Percentiles rank a stretch among this genome's conserved stretches.
phyloP scores from a whole-genome alignment of 2,888 invertebrate genomes.

The Antheraea yamamai region DNA sequence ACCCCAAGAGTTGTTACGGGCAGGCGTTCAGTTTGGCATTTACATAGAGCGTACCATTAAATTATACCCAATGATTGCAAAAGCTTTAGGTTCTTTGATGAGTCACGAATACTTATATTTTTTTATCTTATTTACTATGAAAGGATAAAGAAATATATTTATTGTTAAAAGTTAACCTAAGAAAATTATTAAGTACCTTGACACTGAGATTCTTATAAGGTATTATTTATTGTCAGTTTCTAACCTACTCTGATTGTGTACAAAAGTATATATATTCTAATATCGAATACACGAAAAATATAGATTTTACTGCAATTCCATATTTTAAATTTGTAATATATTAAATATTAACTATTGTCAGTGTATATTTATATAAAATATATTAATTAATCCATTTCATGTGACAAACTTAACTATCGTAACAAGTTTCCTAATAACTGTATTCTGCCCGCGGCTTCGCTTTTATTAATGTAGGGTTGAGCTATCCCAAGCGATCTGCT shows the following conservation, averaged over 20 bases:
- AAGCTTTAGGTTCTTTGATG: constrained; percentile 38
- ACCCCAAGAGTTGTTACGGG: not conserved
- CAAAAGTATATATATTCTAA: not conserved
- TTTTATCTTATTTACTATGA: constrained; percentile 32
- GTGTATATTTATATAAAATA: not conserved
- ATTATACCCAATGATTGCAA: constrained; percentile 40
- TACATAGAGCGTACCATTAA: constrained; percentile 51
- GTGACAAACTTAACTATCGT: not conserved
- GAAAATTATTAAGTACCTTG: no score
- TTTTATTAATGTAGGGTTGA: no score
- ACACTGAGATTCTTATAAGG: no score
- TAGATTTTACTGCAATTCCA: not conserved
- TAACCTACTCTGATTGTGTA: not conserved
- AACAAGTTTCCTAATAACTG: not conserved
- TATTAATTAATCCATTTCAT: not conserved
- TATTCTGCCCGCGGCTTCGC: no score
- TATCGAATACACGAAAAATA: not conserved
- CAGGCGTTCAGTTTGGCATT: constrained; percentile 43
- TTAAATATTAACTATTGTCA: not conserved
- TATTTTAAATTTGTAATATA: not conserved
- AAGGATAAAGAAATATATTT: not conserved
- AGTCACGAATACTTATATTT: constrained; percentile 22
- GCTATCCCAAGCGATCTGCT: no score
- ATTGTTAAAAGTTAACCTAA: not conserved
- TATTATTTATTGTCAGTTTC: no score